Evolutionary conservation across 2,113 vertebrate species (phyloP).

Genomic region (Lucifuga dentata): DNA sequence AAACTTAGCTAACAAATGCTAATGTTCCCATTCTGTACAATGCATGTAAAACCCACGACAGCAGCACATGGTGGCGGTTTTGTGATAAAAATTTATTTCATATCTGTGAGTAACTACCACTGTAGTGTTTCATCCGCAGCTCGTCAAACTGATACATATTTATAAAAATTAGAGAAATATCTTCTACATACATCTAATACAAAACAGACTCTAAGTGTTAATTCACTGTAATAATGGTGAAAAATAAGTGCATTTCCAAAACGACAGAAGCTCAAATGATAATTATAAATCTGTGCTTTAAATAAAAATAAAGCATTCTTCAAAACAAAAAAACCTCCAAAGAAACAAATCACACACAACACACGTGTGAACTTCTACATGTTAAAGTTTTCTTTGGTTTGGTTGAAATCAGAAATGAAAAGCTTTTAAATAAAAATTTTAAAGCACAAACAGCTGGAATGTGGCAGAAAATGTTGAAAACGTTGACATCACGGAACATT

Average conservation of each 20-base stretch:
- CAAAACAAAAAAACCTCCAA: slow-evolving; percentile 28
- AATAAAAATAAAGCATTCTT: slow-evolving; percentile 66
- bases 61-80: slow-evolving; percentile 15
- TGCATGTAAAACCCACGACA: neutral
- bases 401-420: slow-evolving; percentile 33
- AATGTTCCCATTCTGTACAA: too few species aligned
- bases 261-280: slow-evolving; percentile 57
- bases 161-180: slow-evolving; percentile 74
- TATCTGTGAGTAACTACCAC: slow-evolving; percentile 78
- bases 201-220: too few species aligned
- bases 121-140: slow-evolving; percentile 75
- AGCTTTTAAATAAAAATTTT: slow-evolving; percentile 45
- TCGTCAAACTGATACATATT: slow-evolving; percentile 73
- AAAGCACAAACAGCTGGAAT: slow-evolving; percentile 70
- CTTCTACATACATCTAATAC: slow-evolving; percentile 74
- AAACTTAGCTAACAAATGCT: too few species aligned
- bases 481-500: slow-evolving; percentile 8
- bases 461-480: slow-evolving; percentile 48
- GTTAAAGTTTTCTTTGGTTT: slow-evolving; percentile 50
- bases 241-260: slow-evolving; percentile 61
- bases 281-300: slow-evolving; percentile 77
- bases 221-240: slow-evolving; percentile 53
- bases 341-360: neutral
- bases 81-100: slow-evolving; percentile 80
- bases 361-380: slow-evolving; percentile 44